Evolutionary conservation across 2,888 invertebrate genomes (phyloP).

Genomic region (Atethmia centrago): DNA sequence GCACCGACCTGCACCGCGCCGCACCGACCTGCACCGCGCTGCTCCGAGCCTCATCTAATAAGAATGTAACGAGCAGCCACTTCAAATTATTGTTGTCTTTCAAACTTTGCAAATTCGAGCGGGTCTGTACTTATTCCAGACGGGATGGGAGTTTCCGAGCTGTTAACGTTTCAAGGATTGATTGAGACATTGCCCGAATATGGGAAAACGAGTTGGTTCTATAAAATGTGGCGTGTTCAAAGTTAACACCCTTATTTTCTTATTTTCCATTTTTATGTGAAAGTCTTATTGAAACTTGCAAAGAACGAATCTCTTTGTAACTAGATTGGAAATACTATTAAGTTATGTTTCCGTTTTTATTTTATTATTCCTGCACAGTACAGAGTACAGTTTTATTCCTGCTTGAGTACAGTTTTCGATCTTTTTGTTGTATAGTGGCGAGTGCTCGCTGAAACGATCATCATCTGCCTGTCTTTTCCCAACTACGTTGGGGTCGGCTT

Average conservation of each 20-base stretch:
- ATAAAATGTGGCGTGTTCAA: conserved; percentile 8
- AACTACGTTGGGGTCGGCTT: too few relatives aligned
- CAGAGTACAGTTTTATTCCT: too few relatives aligned
- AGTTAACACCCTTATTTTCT: too few relatives aligned
- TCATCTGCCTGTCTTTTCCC: too few relatives aligned
- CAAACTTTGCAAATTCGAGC: conserved; percentile 5
- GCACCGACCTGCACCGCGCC: background rate
- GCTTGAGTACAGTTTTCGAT: too few relatives aligned
- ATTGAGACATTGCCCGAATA: background rate
- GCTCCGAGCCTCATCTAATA: background rate
- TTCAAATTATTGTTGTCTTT: conserved; percentile 13
- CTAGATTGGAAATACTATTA: background rate
- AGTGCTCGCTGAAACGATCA: too few relatives aligned
- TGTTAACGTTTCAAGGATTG: conserved; percentile 12
- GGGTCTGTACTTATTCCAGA: background rate
- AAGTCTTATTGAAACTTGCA: background rate
- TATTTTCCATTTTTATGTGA: too few relatives aligned
- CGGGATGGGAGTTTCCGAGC: background rate
- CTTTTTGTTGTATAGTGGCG: too few relatives aligned
- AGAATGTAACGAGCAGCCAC: background rate
- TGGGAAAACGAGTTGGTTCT: conserved; percentile 9
- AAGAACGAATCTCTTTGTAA: conserved; percentile 1
- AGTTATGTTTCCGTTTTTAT: too few relatives aligned
- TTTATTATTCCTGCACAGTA: too few relatives aligned
- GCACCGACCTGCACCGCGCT: too few relatives aligned